These are phyloP conservation scores for Bathybates hornii DNA, from an alignment of 2,113 vertebrate genomes.

Conservation along the genomic window DNA sequence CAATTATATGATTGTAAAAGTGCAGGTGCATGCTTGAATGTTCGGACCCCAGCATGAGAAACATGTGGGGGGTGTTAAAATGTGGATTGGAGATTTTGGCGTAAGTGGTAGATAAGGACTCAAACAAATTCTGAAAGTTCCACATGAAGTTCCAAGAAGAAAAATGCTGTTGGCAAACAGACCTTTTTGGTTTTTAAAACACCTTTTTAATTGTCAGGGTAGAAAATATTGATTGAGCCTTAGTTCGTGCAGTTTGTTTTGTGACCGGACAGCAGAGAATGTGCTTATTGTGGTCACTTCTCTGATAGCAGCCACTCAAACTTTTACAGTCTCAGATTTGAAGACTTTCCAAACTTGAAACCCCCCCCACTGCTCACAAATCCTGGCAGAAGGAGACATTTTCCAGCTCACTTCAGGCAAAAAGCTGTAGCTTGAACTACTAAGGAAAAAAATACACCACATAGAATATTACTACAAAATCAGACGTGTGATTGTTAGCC, in stretches of 20 bases:
- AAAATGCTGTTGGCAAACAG: not conserved
- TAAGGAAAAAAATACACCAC: not conserved
- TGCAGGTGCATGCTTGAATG: not conserved
- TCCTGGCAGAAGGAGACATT: constrained; percentile 26
- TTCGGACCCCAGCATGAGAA: not conserved
- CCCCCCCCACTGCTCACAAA: not conserved
- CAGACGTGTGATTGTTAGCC: constrained; percentile 24
- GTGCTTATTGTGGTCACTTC: not conserved
- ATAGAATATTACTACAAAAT: constrained; percentile 16
- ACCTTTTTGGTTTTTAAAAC: not conserved
- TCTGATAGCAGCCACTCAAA: not conserved
- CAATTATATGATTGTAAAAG: not conserved
- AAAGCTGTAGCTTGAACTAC: not conserved
- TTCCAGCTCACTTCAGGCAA: constrained; percentile 33
- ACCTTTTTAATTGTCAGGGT: not conserved
- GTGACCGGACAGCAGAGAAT: not conserved
- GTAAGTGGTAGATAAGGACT: not conserved
- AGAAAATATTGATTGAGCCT: not conserved
- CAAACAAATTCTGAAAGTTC: not conserved
- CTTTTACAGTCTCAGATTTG: not conserved
- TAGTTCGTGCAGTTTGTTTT: not conserved
- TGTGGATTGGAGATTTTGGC: not conserved
- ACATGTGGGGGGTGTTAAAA: not conserved
- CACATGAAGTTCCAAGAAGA: not conserved
- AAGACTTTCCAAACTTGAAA: not conserved